Evolutionary conservation across 2,797 vertebrate species (phyloP), one percentile per base, ranked within the genome.

Genomic region (Setipinna tenuifilis): DNA sequence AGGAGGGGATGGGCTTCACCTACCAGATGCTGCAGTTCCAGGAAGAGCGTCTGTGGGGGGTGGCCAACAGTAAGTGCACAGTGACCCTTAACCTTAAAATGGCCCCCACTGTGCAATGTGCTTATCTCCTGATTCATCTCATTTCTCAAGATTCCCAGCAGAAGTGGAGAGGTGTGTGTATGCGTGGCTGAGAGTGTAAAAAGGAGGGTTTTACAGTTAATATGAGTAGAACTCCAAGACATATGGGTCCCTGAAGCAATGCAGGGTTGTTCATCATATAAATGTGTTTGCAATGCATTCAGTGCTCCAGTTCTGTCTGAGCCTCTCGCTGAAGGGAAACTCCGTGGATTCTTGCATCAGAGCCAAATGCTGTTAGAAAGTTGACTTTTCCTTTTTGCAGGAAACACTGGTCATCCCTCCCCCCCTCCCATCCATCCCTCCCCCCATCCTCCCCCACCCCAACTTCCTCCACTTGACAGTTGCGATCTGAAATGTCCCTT

Each of bases 1-100:
- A 98, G 90, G 97, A 97, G 93, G 97, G 97, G 91, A 95, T 96
- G 95, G 95, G 96, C 85, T 98, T 98, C 92, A 96, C 92, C 0
- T 98, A 97, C 84, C 97, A 97, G 93, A 98, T 98, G 96, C 91
- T 98, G 83, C 96, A 98, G 84, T 98, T 98, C 93, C 96, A 98
- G 92, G 96, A 98, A 91, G 96, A 97, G 89, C 90, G 95, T 12
- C 94, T 98, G 80, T 97, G 95, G 95, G 95, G 81, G 14, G 96
- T 89, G 86, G 96, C 96, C 89, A 93, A 84, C 31, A 44, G 96
- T 97, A 95, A 96, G 50, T 54, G 50, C 9, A 1, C 14, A 54
- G 50, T 54, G 9, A 54, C 2, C 50, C 50, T 54, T 54, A 54
- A 54, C 50, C 50, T 54, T 9, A 54, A 54, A 54, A 0, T 54